Evolutionary conservation across 2,113 vertebrate genomes (phyloP), one percentile per base, ranked within the genome.

Genomic region (Phalacrocorax carbo): DNA sequence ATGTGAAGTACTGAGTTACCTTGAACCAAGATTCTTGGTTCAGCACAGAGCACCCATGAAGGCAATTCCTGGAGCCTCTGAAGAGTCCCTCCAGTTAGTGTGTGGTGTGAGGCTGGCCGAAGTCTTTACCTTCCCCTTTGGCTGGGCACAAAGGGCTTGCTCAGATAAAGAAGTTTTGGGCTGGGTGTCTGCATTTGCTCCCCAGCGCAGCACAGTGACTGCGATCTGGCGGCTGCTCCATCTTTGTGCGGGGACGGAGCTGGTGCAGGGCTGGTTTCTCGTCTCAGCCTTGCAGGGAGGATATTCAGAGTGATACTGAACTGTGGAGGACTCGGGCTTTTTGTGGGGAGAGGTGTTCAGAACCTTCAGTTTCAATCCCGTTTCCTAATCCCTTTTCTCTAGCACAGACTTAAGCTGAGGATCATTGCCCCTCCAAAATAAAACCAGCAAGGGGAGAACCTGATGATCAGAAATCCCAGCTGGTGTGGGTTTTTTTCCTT

Each of bases 401-500:
- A 79, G 57, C 26, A 25, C 29, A 88, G 52, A 49, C 7, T 64
- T 79, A 82, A 22, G 48, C 48, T 22, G 15, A 79, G 44, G 55
- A 40, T 73, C 40, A 25, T 18, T 78, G 21, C 10, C 18, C 10
- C 26, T 79, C 32, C 42, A 42, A 71, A 82, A 54, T 11, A 25
- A 71, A 75, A 55, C 7, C 21, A 4, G 20, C 54, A 25, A 1
- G 11, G 34, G 12, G 34, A 79, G 42, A 75, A 79, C 38, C 17
- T 61, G 21, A 20, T 77, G 20, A 20, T 90, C 70, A 60, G 32
- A 68, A 90, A 58, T 75, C 13, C 48, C 58, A 83, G 20, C 10
- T 86, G 10, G 3, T 0, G 0, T n/a, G 4, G 0, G 0, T 1
- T 75, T 76, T 61, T 84, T 51, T 7, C 20, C 71, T 82, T 22